These are phyloP conservation scores for Drosophila mauritiana DNA, from an alignment of 1,140 invertebrate species.

Conservation along the genomic window DNA sequence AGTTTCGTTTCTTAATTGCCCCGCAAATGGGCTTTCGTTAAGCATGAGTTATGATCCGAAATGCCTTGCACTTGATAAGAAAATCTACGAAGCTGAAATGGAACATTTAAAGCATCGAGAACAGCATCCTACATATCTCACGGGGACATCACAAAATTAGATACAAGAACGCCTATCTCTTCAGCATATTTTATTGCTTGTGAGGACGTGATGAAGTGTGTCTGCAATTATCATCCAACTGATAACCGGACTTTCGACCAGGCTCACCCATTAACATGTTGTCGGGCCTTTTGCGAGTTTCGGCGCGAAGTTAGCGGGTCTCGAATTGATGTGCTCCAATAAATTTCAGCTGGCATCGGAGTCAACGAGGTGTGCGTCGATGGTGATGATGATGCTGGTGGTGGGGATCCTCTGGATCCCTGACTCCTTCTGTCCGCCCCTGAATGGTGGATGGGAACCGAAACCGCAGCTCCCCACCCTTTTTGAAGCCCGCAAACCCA, in stretches of 20 bases:
- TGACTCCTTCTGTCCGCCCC: slow-evolving; percentile 8
- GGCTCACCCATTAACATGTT: slow-evolving; percentile 14
- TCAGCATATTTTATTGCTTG: no score
- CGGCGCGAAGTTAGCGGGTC: slow-evolving; percentile 9
- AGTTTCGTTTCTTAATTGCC: slow-evolving; percentile 32
- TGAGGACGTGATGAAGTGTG: slow-evolving; percentile 9
- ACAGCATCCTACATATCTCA: background rate
- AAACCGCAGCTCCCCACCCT: slow-evolving; percentile 20
- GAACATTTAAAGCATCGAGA: background rate
- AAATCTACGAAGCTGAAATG: background rate
- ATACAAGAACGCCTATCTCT: no score
- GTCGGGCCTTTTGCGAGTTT: slow-evolving; percentile 18
- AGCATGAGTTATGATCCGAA: slow-evolving; percentile 5
- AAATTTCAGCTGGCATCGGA: slow-evolving; percentile 26
- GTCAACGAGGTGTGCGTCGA: slow-evolving; percentile 24
- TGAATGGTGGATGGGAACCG: slow-evolving; percentile 5
- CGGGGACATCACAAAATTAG: no score
- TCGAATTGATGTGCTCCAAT: slow-evolving; percentile 50
- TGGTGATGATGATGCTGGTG: background rate
- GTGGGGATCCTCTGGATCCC: background rate
- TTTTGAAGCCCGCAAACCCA: slow-evolving; percentile 36
- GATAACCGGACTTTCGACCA: slow-evolving; percentile 1
- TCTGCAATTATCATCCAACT: slow-evolving; percentile 35
- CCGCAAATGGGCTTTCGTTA: slow-evolving; percentile 19
- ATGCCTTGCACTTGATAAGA: background rate